Conservation (phyloP, 2,888 invertebrate genomes). For the Tiliacea aurago region DNA sequence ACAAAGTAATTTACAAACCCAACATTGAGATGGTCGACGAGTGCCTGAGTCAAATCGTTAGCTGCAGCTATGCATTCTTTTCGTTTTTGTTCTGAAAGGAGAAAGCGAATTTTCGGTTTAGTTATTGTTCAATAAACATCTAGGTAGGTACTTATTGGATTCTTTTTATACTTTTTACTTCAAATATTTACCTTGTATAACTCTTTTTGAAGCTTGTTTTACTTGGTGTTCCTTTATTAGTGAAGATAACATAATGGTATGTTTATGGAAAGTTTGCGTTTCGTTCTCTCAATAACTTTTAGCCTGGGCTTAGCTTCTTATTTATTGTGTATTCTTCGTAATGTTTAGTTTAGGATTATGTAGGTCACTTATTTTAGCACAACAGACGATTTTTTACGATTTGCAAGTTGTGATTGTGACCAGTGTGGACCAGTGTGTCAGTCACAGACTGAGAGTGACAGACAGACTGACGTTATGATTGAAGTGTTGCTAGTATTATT, state of each 20-base stretch:
- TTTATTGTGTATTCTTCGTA: neutral
- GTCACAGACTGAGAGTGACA: constrained; percentile 19
- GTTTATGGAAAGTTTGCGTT: constrained; percentile 25
- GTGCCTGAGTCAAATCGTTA: constrained; percentile 97
- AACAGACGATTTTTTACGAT: neutral
- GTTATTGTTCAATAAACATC: neutral
- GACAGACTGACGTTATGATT: neutral
- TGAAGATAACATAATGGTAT: constrained; percentile 93
- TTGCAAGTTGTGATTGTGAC: neutral
- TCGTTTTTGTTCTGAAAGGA: constrained; percentile 95
- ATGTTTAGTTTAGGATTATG: constrained; percentile 4
- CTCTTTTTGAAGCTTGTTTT: constrained; percentile 94
- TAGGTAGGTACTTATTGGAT: neutral
- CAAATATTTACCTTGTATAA: constrained; percentile 93
- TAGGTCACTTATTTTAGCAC: neutral
- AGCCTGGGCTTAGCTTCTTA: neutral
- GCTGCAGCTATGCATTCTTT: constrained; percentile 98
- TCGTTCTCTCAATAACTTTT: neutral
- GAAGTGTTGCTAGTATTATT: constrained; percentile 8
- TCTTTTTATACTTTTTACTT: neutral
- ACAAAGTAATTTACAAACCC: constrained; percentile 92
- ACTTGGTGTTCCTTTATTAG: constrained; percentile 97
- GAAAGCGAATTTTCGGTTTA: neutral
- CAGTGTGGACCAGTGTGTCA: too few relatives aligned
- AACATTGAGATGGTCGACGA: constrained; percentile 99